A percentile compares a stretch with the other conserved stretches of the same genome.
phyloP scores from a whole-genome alignment of 2,797 vertebrate species.

The Coracias cyanogaster region DNA sequence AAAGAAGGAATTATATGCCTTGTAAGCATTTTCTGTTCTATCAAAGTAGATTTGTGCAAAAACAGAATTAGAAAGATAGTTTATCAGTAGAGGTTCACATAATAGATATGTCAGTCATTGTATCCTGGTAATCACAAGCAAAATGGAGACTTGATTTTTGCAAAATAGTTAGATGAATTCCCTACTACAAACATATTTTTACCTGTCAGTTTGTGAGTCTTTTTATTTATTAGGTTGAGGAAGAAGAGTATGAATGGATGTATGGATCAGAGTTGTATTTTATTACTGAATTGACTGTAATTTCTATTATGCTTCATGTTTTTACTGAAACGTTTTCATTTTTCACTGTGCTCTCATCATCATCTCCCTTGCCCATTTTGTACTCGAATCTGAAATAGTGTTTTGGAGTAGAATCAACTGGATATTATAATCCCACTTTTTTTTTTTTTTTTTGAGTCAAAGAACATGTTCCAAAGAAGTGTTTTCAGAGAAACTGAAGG shows the following conservation, averaged over 20 bases:
- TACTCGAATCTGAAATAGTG: not conserved
- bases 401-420: not conserved
- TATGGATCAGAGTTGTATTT: not conserved
- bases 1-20: slow-evolving; percentile 69
- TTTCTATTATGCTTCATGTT: not conserved
- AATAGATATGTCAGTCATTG: slow-evolving; percentile 42
- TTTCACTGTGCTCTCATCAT: not conserved
- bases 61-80: slow-evolving; percentile 54
- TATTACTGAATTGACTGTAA: not conserved
- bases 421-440: not conserved
- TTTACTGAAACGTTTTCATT: not conserved
- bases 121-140: not conserved
- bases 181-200: slow-evolving; percentile 6
- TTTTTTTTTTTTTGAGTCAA: not conserved
- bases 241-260: not conserved
- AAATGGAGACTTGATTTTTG: slow-evolving; percentile 26
- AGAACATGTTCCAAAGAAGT: slow-evolving; percentile 17
- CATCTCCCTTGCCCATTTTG: not conserved
- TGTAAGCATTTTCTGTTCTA: slow-evolving; percentile 60
- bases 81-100: slow-evolving; percentile 39
- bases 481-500: not conserved
- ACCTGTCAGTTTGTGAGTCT: not conserved
- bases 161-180: not conserved
- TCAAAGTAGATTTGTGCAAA: slow-evolving; percentile 52
- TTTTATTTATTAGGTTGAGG: not conserved